Evolutionary conservation across 1,140 invertebrate genomes (phyloP).

Genomic region (Ips typographus): DNA sequence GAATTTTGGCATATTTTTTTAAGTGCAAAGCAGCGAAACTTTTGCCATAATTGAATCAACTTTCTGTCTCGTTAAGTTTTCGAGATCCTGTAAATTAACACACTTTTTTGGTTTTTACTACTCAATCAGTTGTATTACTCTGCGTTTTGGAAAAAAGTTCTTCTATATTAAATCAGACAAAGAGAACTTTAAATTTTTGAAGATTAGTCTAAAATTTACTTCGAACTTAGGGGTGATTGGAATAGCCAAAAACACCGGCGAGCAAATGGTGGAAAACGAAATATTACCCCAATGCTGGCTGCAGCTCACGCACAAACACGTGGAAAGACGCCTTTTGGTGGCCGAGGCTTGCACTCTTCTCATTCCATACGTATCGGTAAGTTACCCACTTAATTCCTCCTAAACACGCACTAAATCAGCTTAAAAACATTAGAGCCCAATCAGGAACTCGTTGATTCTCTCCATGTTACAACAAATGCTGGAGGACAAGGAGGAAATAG

Average conservation of each 20-base stretch:
- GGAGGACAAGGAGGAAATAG: conserved; percentile 69
- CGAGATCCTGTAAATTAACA: too few relatives aligned
- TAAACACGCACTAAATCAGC: background rate
- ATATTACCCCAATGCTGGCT: conserved; percentile 79
- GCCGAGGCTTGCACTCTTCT: conserved; percentile 73
- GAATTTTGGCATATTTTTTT: too few relatives aligned
- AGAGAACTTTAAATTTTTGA: too few relatives aligned
- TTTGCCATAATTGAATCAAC: too few relatives aligned
- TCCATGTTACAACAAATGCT: conserved; percentile 78
- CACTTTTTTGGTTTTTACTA: too few relatives aligned
- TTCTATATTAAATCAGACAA: too few relatives aligned
- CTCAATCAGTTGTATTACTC: too few relatives aligned
- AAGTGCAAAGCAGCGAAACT: too few relatives aligned
- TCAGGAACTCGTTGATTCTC: conserved; percentile 70
- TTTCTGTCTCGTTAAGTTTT: too few relatives aligned
- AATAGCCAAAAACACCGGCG: conserved; percentile 61
- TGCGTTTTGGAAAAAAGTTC: too few relatives aligned
- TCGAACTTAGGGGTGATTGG: conserved; percentile 57
- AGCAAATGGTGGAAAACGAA: conserved; percentile 63
- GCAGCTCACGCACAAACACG: conserved; percentile 72
- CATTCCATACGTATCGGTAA: conserved; percentile 60
- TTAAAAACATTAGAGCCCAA: conserved; percentile 52
- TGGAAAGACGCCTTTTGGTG: conserved; percentile 69
- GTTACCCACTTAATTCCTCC: conserved; percentile 2
- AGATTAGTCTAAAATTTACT: background rate